Evolutionary conservation across 1,140 invertebrate genomes (phyloP).

Genomic region (Cyrtorhinus lividipennis): DNA sequence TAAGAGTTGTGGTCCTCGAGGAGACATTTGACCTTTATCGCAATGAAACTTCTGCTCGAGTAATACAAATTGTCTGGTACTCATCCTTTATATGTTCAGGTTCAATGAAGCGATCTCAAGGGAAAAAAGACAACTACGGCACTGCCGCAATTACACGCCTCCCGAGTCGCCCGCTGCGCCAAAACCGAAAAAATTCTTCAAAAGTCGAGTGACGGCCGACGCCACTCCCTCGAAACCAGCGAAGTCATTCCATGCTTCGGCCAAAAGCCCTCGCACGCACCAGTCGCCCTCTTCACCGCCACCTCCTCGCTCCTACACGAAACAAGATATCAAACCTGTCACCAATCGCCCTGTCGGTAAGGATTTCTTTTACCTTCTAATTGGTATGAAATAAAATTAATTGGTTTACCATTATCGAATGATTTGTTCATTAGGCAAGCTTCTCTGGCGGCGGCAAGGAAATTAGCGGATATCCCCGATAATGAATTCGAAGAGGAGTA

Average conservation of each 20-base stretch:
- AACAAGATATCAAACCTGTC: neutral
- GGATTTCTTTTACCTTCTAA: no score
- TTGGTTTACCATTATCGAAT: no score
- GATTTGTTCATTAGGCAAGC: no score
- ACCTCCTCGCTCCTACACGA: constrained; percentile 15
- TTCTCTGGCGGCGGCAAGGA: constrained; percentile 19
- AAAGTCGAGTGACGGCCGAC: constrained; percentile 54
- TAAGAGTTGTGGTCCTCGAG: no score
- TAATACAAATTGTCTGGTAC: no score
- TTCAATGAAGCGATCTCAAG: neutral
- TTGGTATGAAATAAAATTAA: no score
- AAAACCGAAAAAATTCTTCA: constrained; percentile 85
- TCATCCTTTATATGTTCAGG: no score
- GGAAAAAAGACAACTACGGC: constrained; percentile 3
- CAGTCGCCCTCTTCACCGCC: constrained; percentile 13
- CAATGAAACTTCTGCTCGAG: no score
- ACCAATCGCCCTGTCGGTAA: constrained; percentile 4
- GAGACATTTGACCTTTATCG: no score
- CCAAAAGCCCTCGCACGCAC: constrained; percentile 14
- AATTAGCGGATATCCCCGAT: constrained; percentile 13
- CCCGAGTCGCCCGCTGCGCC: constrained; percentile 30
- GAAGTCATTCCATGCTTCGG: constrained; percentile 1
- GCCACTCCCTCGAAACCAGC: constrained; percentile 22
- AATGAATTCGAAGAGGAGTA: constrained; percentile 22
- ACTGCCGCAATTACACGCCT: neutral